phyloP scores from a whole-genome alignment of 2,113 vertebrate species.

The Xenopus laevis region DNA sequence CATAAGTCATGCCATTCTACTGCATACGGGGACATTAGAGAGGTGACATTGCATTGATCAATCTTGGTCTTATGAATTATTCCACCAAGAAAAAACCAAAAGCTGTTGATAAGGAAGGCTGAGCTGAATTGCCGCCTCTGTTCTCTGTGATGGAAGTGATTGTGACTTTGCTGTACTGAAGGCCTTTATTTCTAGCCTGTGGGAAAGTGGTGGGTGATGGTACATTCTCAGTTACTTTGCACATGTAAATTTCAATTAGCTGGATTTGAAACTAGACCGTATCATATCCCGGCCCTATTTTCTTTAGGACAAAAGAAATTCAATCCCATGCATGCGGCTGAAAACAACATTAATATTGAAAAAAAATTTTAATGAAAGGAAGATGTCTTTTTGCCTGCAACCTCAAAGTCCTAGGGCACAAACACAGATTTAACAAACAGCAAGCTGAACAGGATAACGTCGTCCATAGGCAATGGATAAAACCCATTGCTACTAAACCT shows the following conservation, averaged over 20 bases:
- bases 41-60: conserved; percentile 50
- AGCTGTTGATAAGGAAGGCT: conserved; percentile 60
- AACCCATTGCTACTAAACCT: too few species aligned
- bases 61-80: conserved; percentile 27
- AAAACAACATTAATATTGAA: conserved; percentile 54
- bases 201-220: conserved; percentile 78
- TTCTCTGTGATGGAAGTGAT: conserved; percentile 68
- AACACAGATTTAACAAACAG: too few species aligned
- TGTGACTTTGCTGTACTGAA: conserved; percentile 71
- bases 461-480: too few species aligned
- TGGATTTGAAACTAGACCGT: conserved; percentile 67
- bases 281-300: conserved; percentile 57
- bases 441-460: too few species aligned
- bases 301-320: conserved; percentile 64
- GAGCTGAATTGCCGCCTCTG: conserved; percentile 67
- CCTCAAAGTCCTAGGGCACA: too few species aligned
- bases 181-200: conserved; percentile 75
- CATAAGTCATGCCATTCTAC: conserved; percentile 50
- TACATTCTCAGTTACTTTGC: conserved; percentile 63
- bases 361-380: conserved; percentile 30
- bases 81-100: neutral
- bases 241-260: conserved; percentile 73
- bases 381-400: too few species aligned
- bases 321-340: conserved; percentile 50
- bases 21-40: conserved; percentile 49